Base-by-base conservation (phyloP, 2,888 invertebrate genomes). In the Megastigmus dorsalis region DNA sequence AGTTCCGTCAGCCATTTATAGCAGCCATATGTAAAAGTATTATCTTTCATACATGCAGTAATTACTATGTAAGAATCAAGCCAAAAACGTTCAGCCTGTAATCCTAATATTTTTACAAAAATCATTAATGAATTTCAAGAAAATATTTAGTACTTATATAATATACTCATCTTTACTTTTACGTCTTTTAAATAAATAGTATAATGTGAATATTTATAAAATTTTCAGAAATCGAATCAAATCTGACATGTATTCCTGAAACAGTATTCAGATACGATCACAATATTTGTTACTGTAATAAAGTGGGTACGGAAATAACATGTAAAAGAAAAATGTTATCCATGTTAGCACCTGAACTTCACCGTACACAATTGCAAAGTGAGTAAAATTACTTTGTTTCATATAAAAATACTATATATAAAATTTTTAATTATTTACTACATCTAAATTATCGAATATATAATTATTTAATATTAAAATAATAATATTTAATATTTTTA, bases 291-390 rank as follows among this genome's bases (percentile, higher is more conserved):
- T 55, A 36, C 36, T 71, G 71, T 30, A 52, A 71, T 10, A 10
- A 38, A 6, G 18, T 55, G 0, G 71, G 71, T 1, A 45, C 33
- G 23, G 36, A 71, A 18, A 33, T 71, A 10, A 63, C 45, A 0
- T 71, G 71, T n/a, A 48, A 63, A 30, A 55, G 63, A 20, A 54
- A 63, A 38, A 55, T 63, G 28, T 71, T 28, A 20, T 48, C 55
- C 1, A 54, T 48, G 3, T 13, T 71, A n/a, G 6, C 43, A 13
- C 55, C 63, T 4, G 20, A 55, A 28, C n/a, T 71, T 4, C 28
- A 63, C 28, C 28, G 26, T 5, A 26, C 10, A 5, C 77, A 75
- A 36, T 41, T 77, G 15, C 75, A 71, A 28, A 71, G 77, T 67
- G 41, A 71, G 45, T 55, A 10, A 18, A 33, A 45, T 7, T 36